A percentile compares a stretch with the other conserved stretches of the same genome.
phyloP scores from a whole-genome alignment of 2,888 invertebrate genomes.

The Limnephilus auricula region DNA sequence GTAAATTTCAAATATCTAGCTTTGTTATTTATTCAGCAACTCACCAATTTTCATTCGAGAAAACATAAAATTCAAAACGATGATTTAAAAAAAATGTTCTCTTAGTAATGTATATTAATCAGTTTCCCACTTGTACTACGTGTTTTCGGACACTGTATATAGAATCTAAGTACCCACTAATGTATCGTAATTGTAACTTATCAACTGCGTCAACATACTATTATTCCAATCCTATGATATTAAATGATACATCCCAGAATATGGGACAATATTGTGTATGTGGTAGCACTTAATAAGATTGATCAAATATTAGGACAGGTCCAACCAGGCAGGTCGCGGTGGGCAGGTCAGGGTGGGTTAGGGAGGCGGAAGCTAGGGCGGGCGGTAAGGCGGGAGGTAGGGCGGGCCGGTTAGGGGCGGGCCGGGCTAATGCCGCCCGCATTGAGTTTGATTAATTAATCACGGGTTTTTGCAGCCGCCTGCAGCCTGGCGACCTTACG shows the following conservation, averaged over 20 bases:
- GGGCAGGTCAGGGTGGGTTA: slow-evolving; percentile 6
- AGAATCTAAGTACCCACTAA: too few relatives aligned
- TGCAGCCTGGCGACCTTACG: slow-evolving; percentile 41
- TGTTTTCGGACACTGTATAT: too few relatives aligned
- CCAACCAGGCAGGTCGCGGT: not conserved
- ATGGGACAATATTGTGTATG: not conserved
- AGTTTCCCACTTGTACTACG: too few relatives aligned
- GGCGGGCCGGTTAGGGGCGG: slow-evolving; percentile 32
- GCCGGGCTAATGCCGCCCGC: slow-evolving; percentile 60
- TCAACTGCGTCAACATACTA: too few relatives aligned
- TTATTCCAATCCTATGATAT: not conserved
- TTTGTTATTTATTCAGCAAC: too few relatives aligned
- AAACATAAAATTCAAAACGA: too few relatives aligned
- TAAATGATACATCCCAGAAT: not conserved
- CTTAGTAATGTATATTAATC: too few relatives aligned
- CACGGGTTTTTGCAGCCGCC: slow-evolving; percentile 63
- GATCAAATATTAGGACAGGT: not conserved
- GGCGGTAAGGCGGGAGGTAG: slow-evolving; percentile 3
- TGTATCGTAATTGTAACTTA: too few relatives aligned
- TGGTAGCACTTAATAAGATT: not conserved
- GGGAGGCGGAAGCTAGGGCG: slow-evolving; percentile 5
- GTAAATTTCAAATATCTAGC: too few relatives aligned
- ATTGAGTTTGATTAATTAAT: slow-evolving; percentile 66
- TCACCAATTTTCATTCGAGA: too few relatives aligned
- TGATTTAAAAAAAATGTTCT: too few relatives aligned